Conservation (phyloP, 2,113 vertebrate species). For the Nannospalax galili region DNA sequence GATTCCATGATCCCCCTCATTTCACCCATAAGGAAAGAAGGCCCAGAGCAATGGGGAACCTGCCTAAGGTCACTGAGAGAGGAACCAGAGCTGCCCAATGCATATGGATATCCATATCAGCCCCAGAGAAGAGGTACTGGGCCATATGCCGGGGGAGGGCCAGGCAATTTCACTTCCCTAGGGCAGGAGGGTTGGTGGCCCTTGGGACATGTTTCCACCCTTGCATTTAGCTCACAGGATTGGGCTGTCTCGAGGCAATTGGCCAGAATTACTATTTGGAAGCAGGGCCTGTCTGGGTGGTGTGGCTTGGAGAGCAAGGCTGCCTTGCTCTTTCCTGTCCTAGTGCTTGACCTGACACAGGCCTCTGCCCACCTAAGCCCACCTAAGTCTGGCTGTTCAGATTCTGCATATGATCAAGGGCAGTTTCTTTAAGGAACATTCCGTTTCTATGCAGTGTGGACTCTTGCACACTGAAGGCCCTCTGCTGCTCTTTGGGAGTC, state of each 20-base stretch:
- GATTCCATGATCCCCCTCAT: not conserved
- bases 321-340: not conserved
- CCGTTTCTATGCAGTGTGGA: not conserved
- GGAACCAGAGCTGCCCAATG: not conserved
- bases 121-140: not conserved
- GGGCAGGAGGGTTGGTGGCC: not conserved
- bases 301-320: not conserved
- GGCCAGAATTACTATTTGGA: slow-evolving; percentile 1
- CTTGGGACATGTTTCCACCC: not conserved
- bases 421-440: not conserved
- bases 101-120: not conserved
- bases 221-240: not conserved
- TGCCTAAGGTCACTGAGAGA: not conserved
- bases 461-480: not conserved
- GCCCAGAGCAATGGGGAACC: not conserved
- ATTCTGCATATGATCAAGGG: not conserved
- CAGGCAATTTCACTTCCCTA: not conserved
- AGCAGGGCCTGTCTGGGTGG: not conserved
- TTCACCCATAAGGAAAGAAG: not conserved
- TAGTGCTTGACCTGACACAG: not conserved
- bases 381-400: not conserved
- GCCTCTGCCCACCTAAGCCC: not conserved
- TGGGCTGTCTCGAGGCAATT: not conserved
- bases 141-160: not conserved
- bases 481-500: not conserved